Percentiles rank a stretch among this genome's conserved stretches.
phyloP scores from a whole-genome alignment of 2,888 invertebrate genomes.

The Drosophila bunnanda region DNA sequence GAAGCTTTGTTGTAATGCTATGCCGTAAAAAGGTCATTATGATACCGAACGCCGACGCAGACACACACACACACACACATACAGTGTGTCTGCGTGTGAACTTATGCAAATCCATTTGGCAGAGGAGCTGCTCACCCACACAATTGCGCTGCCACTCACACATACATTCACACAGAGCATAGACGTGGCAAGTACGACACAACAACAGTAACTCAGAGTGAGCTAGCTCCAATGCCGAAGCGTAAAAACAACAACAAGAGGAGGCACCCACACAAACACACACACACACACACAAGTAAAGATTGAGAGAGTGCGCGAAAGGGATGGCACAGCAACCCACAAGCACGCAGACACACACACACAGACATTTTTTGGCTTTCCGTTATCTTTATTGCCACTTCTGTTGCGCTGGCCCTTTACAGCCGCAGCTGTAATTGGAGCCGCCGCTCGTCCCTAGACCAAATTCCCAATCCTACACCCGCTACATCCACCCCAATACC shows the following conservation, averaged over 20 bases:
- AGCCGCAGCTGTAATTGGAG: slow-evolving; percentile 46
- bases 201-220: slow-evolving; percentile 34
- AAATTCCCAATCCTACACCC: slow-evolving; percentile 4
- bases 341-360: slow-evolving; percentile 3
- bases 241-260: slow-evolving; percentile 56
- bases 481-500: not conserved
- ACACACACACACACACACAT: slow-evolving; percentile 25
- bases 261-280: slow-evolving; percentile 10
- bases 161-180: slow-evolving; percentile 38
- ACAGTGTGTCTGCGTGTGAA: slow-evolving; percentile 27
- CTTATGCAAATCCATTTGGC: slow-evolving; percentile 75
- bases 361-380: slow-evolving; percentile 45
- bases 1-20: slow-evolving; percentile 62
- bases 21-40: slow-evolving; percentile 69
- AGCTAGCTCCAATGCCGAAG: slow-evolving; percentile 59
- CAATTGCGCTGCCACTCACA: slow-evolving; percentile 30
- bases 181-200: slow-evolving; percentile 35
- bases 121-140: slow-evolving; percentile 48
- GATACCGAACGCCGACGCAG: slow-evolving; percentile 57
- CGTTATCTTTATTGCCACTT: slow-evolving; percentile 70
- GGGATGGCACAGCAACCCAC: slow-evolving; percentile 18
- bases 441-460: slow-evolving; percentile 23
- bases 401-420: slow-evolving; percentile 54
- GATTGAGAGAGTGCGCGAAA: slow-evolving; percentile 13
- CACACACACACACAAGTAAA: slow-evolving; percentile 6